Evolutionary conservation across 2,888 invertebrate genomes (phyloP), one percentile per base, ranked within the genome.

Genomic region (Phengaris alcon): DNA sequence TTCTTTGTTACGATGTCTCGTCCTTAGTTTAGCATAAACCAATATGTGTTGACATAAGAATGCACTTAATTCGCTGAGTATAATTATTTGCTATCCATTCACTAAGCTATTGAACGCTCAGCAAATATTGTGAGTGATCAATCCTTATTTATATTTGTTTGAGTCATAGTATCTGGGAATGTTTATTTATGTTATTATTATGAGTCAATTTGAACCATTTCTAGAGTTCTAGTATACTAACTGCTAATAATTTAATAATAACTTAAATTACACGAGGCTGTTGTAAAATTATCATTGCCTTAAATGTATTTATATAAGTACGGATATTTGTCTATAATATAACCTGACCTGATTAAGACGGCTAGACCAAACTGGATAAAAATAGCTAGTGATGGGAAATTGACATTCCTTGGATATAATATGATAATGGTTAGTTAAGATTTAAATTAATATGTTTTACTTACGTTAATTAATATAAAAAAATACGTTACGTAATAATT

Each of bases 21-120:
- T 64, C 64, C 44, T 64, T 44, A 64, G 64, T 64, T 64, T 64
- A 13, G 35, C 6, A 44, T 64, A 64, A 64, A 64, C 64, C 35
- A 64, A 64, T 64, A 64, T 64, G 64, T 44, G 64, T 64, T 64
- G 64, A 64, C 64, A 64, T 64, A 64, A 6, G 64, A 64, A 35
- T 64, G 64, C 64, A 64, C 64, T 44, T 64, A 44, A 64, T 64
- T 44, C 35, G 35, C 64, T 15, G 64, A 44, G 7, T 12, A 13
- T 12, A 64, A 12, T 6, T 64, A 44, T 64, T 64, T 64, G 64
- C 7, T 2, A 35, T 64, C 64, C 64, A 44, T 64, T 64, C 35
- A 64, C 12, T 4, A 6, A 44, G 52, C 10, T 64, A 12, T 13
- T 64, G 13, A 12, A 44, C 35, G 64, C 12, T 7, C 12, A 3